Evolutionary conservation across 2,888 invertebrate genomes (phyloP).

Genomic region (Nezara viridula): DNA sequence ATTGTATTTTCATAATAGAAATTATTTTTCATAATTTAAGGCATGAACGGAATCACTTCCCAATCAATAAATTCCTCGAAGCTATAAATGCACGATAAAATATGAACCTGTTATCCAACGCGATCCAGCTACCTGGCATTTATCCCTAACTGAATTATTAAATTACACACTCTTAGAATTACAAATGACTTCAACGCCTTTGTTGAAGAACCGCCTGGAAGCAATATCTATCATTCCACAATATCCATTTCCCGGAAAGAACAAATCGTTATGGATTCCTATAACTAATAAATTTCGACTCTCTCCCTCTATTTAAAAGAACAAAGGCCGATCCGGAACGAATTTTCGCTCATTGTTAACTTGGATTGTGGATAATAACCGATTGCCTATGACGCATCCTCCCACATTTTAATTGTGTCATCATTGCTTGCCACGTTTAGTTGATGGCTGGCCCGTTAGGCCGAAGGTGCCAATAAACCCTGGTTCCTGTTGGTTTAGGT

Average conservation of each 20-base stretch:
- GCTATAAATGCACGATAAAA: too few species aligned
- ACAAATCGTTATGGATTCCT: background rate
- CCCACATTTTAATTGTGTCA: background rate
- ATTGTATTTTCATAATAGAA: too few species aligned
- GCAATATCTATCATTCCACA: background rate
- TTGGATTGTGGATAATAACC: background rate
- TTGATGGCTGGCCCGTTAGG: background rate
- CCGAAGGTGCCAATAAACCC: background rate
- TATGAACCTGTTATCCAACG: too few species aligned
- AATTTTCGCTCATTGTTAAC: background rate
- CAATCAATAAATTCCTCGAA: too few species aligned
- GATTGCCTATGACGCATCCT: background rate
- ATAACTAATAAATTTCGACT: background rate
- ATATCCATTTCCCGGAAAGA: background rate
- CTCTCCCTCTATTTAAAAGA: background rate
- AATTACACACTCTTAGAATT: too few species aligned
- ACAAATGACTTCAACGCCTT: background rate
- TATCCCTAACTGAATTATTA: too few species aligned
- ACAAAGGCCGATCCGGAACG: background rate
- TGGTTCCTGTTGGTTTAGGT: background rate
- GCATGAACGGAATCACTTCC: too few species aligned
- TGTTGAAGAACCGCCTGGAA: background rate
- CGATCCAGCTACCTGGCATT: too few species aligned
- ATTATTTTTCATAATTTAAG: too few species aligned
- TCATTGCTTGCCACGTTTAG: background rate